Evolutionary conservation across 2,888 invertebrate genomes (phyloP), one percentile per base, ranked within the genome.

Genomic region (Xylota segnis): DNA sequence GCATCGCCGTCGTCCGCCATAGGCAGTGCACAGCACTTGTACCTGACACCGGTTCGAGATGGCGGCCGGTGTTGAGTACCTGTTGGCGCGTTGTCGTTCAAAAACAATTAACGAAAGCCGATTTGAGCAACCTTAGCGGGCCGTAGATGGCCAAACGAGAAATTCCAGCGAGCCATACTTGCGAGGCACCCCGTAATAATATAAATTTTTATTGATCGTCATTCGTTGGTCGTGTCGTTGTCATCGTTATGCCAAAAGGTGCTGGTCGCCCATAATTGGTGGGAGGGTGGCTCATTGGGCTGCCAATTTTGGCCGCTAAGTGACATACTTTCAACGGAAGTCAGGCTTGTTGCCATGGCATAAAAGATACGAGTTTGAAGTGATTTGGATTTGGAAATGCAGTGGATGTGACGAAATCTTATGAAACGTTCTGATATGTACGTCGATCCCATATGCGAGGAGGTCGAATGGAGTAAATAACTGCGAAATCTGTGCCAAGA

Each of bases 141-240:
- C 84, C 71, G 47, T 84, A 81, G 59, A 75, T 84, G 84, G 81
- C 27, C 43, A 84, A 81, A 84, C 81, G 43, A 81, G 81, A 84
- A 84, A 84, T 84, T 84, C 84, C 81, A 84, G 84, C 75, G 83
- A 65, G 84, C 79, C 79, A 75, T 81, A 84, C 81, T 81, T 70
- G 84, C 70, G 27, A 66, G 65, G 65, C 75, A 66, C 70, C 59
- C 74, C 68, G 84, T 76, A 81, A 75, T 84, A 70, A 75, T 71
- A 76, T 81, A 65, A 65, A 40, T 54, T 71, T 81, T 74, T 75
- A 84, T 71, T 75, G 71, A 79, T 70, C 75, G 70, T 56, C 84
- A 71, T 29, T n/a, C 50, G 43, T 37, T 50, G 52, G 27, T 34
- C 9, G 72, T 61, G 27, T 34, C 9, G 72, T 61, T 50, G 61